Evolutionary conservation across 2,888 invertebrate genomes (phyloP), one percentile per base, ranked within the genome.

Genomic region (Caradrina kadenii): DNA sequence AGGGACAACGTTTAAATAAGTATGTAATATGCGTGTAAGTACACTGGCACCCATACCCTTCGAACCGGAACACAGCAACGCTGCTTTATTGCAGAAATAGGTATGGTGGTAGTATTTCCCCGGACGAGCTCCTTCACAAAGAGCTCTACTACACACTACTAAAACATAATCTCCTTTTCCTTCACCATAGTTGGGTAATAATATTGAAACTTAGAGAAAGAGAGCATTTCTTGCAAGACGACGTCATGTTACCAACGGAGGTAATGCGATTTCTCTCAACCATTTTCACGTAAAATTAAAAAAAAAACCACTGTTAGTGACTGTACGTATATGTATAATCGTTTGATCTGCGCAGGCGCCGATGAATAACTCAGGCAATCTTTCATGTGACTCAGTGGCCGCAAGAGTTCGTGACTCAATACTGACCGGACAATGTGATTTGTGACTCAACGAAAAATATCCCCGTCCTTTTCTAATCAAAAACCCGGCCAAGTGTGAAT

Each of bases 351-450:
- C 79, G 80, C 79, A 69, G 85, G 90, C 90, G 90, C 88, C 87
- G 86, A 85, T 88, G 88, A 88, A 88, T 87, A 88, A 87, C 84
- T 84, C 72, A 77, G 71, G 81, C 89, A 86, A 88, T 90, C 87
- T 87, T 84, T 88, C 88, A 89, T 84, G 86, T 93, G 93, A 93
- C 91, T 93, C 93, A 93, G 85, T 90, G 88, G 90, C 91, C 91
- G 86, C 90, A 85, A 81, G 82, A 87, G 81, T 82, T 89, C 87
- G 86, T 91, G 92, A 92, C 86, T 92, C 91, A 91, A 84, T 85
- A 80, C 79, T 73, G 76, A 79, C 71, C 80, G 86, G 82, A 86
- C 86, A 84, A 78, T 69, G 73, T 45, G 65, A 79, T 64, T 70
- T 79, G 79, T 91, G 90, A 91, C 87, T 91, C 90, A 88, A 87